These are phyloP conservation scores for Chloropsis hardwickii DNA, from an alignment of 2,113 vertebrate genomes.

Conservation along the genomic window DNA sequence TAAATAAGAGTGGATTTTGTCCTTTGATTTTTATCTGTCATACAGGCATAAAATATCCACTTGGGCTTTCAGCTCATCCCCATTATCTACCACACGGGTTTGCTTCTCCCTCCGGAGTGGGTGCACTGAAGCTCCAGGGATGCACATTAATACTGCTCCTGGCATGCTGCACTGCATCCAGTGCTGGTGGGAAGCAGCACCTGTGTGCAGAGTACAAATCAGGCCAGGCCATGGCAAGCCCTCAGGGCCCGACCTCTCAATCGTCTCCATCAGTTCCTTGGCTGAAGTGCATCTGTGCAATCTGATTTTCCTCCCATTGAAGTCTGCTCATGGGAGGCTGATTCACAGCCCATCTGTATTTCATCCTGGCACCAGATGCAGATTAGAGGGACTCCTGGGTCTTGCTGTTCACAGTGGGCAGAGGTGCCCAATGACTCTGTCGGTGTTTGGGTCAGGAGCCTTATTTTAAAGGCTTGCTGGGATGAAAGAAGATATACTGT, in stretches of 20 bases:
- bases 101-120: background rate
- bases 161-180: background rate
- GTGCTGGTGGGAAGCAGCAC: background rate
- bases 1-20: background rate
- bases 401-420: background rate
- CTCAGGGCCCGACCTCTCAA: background rate
- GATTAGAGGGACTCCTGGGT: background rate
- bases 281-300: background rate
- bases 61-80: background rate
- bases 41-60: background rate
- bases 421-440: background rate
- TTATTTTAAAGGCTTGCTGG: background rate
- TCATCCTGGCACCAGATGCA: background rate
- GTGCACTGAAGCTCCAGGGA: background rate
- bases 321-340: background rate
- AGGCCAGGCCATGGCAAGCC: background rate
- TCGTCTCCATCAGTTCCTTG: background rate
- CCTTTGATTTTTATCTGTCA: background rate
- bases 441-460: background rate
- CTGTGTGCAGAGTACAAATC: background rate
- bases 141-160: fast-evolving
- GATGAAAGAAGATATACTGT: background rate
- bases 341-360: background rate
- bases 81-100: background rate
- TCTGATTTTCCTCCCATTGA: background rate